Evolutionary conservation across 2,888 invertebrate genomes (phyloP), one percentile per base, ranked within the genome.

Genomic region (Monochamus alternatus): DNA sequence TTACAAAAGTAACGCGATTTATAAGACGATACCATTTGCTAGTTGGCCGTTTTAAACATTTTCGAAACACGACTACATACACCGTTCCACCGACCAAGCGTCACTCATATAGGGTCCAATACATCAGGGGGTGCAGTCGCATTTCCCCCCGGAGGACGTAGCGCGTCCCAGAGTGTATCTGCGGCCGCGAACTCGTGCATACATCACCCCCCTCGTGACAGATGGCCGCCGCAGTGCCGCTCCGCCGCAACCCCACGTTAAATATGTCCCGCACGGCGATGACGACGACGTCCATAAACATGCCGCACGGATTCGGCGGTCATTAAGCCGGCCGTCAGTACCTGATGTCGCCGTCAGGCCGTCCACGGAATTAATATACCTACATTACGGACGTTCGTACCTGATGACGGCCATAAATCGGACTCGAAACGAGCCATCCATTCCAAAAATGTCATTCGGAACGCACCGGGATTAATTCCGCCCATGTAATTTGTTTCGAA

Each of bases 321-420:
- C 85, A 85, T 86, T 87, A 85, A 85, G 84, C 84, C 78, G 83
- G 82, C 84, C 84, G 85, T 85, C 86, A 85, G 79, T 86, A 85
- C 85, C 86, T 86, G 86, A 85, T 86, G 85, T 76, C 82, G 55
- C 55, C n/a, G 80, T 80, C 81, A 70, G 79, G 55, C 55, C n/a
- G 80, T 80, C 81, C 71, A 78, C 81, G 80, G 82, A 85, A 86
- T 86, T 86, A 87, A 86, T 86, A 84, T 80, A n/a, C n/a, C 81
- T 79, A 74, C 78, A 76, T 78, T 77, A 75, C 75, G 51, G 58
- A 77, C 80, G 79, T 75, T 78, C 78, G 78, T 81, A 84, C 82
- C 83, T 84, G 79, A 78, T 79, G 82, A 80, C 80, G 78, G 73
- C 71, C 73, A 66, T 77, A 55, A 55, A 74, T 73, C 75, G 43